Base-by-base conservation (phyloP, 2,113 vertebrate genomes). In the Megaceryle torquata region DNA sequence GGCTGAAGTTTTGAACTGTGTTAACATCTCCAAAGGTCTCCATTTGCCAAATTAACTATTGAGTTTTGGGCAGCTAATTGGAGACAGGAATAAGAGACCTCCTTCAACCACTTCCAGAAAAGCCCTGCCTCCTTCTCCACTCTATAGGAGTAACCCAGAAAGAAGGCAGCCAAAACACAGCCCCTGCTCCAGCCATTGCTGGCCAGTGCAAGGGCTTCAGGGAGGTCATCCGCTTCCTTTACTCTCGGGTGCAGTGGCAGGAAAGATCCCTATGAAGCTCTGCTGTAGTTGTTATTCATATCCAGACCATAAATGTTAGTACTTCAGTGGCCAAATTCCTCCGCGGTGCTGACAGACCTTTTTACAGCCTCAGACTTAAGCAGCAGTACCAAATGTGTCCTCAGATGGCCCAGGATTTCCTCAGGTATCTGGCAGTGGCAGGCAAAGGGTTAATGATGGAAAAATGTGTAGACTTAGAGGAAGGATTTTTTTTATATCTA, bases 1-100 rank as follows among this genome's bases (percentile, higher is more conserved):
- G 88, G 64, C 53, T 71, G 69, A 83, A 94, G 72, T 64, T 75
- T 68, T 78, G 91, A 79, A 81, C 44, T 12, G 19, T 4, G 0
- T 69, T 91, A 75, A 84, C 26, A 7, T 88, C 60, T 77, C 80
- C 64, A 71, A 57, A 78, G 72, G 72, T 70, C 76, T 91, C 75
- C 33, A 18, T 80, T 48, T 83, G 82, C 76, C 68, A 88, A 81
- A 93, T 89, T 77, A 86, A 86, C 90, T 84, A 3, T n/a, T 71
- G 77, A 91, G 61, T 22, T 88, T 89, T 16, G 69, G 65, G 26
- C 53, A 64, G 5, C 28, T 39, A 57, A 25, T 28, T 75, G 33
- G 53, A 91, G 56, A 64, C 24, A 33, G n/a, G 25, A 46, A 54
- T 78, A 83, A 57, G 46, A 60, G 26, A 68, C 24, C 21, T 83